phyloP scores from a whole-genome alignment of 2,797 vertebrate species.

The Sebastes taczanowskii region DNA sequence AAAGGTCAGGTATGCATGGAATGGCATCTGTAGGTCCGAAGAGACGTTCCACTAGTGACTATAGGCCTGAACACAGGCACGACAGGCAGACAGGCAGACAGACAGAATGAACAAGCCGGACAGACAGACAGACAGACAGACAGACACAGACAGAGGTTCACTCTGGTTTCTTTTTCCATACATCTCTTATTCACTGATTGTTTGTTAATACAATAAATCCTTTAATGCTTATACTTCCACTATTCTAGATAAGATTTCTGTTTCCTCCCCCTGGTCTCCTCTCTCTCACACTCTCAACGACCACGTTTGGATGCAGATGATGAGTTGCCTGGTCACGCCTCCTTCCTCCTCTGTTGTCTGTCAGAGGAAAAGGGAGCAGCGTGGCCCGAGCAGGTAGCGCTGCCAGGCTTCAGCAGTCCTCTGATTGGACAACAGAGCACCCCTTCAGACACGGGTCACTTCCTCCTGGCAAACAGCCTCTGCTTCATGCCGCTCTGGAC shows the following conservation, averaged over 20 bases:
- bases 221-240: background rate
- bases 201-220: background rate
- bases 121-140: background rate
- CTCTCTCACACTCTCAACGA: background rate
- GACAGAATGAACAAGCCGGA: background rate
- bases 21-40: slow-evolving; percentile 29
- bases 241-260: background rate
- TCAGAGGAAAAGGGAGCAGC: slow-evolving; percentile 55
- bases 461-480: slow-evolving; percentile 62
- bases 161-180: background rate
- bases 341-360: slow-evolving; percentile 56
- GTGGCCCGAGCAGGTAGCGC: slow-evolving; percentile 55
- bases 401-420: slow-evolving; percentile 68
- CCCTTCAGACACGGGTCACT: slow-evolving; percentile 82
- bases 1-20: slow-evolving; percentile 44
- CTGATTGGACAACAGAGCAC: slow-evolving; percentile 76
- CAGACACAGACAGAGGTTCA: background rate
- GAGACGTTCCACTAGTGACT: slow-evolving; percentile 4
- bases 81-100: background rate
- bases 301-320: slow-evolving; percentile 34
- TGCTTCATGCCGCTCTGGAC: slow-evolving; percentile 42
- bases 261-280: background rate
- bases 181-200: background rate
- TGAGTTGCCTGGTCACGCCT: slow-evolving; percentile 35
- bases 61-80: background rate